These are phyloP conservation scores for Kudoa iwatai DNA, from an alignment of 30 jellyfish, hydroid and myxozoan species.

Conservation along the genomic window DNA sequence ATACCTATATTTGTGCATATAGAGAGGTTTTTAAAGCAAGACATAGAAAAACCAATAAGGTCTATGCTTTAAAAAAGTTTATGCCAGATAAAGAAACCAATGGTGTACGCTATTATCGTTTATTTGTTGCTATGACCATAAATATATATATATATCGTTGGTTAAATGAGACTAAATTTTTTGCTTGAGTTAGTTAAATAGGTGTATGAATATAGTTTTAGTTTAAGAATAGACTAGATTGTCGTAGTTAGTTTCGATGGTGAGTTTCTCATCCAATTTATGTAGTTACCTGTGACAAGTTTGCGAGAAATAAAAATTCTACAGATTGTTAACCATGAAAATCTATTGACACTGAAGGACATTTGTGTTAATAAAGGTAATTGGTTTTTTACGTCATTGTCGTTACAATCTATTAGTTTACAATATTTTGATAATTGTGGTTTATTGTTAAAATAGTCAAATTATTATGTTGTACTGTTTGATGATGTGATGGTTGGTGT, in stretches of 20 bases:
- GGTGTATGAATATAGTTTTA: too few relatives aligned
- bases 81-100: constrained; percentile 72
- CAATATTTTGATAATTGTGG: background rate
- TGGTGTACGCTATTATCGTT: constrained; percentile 16
- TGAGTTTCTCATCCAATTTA: constrained; percentile 1
- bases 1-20: background rate
- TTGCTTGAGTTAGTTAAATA: too few relatives aligned
- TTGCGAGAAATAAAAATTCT: constrained; percentile 74
- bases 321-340: constrained; percentile 49
- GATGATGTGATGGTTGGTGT: background rate
- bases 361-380: constrained; percentile 72
- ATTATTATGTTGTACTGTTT: background rate
- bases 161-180: too few relatives aligned
- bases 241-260: too few relatives aligned
- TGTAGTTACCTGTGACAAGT: constrained; percentile 73
- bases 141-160: too few relatives aligned
- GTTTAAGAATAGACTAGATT: too few relatives aligned
- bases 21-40: constrained; percentile 91
- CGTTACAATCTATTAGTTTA: background rate
- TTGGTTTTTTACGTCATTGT: background rate
- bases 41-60: constrained; percentile 28
- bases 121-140: too few relatives aligned
- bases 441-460: background rate
- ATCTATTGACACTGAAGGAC: constrained; percentile 38
- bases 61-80: constrained; percentile 66